Base-by-base conservation (phyloP, 2,888 invertebrate species). In the Caenorhabditis imperialis region DNA sequence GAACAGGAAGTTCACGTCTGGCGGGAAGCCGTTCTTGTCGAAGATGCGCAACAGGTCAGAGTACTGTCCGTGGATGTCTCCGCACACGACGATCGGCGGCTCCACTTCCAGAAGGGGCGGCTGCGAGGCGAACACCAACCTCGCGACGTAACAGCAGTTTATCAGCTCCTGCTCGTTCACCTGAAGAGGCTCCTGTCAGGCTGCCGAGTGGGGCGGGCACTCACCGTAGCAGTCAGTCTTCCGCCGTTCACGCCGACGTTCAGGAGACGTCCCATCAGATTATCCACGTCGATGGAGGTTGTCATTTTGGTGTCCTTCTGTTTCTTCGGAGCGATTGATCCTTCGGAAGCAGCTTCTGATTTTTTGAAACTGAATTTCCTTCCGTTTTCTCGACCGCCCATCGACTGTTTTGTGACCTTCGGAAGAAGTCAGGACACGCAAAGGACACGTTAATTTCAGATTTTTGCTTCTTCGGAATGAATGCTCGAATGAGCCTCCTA, bases 1-100 rank as follows among this genome's bases (percentile, higher is more conserved):
- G 69, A 82, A 81, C 45, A 82, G 54, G 61, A 76, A 82, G 69
- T 81, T 82, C 25, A 65, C 38, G 30, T 81, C 75, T 16, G 78
- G 79, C 18, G 81, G 81, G 51, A 82, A 82, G 16, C 82, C 80
- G 44, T 78, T 80, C 63, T 80, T 81, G 61, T 81, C 81, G 62
- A 81, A 82, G 45, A 82, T 70, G 20, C 82, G 82, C 22, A 82
- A 55, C 40, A 80, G 58, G 48, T 81, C 81, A 6, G 30, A 30
- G 30, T 30, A 30, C 10, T 30, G 30, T 30, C 30, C 30, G 30
- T 30, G 30, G 10, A 30, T 30, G 30, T 30, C 30, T 6, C 30
- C 30, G 30, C 30, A 30, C 10, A 30, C 30, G 10, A 30, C 58
- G 20, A 82, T 58, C 8, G 82, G 81, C 33, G 82, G 78, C 23